A percentile compares a stretch with the other conserved stretches of the same genome.
Evolutionary conservation across 2,113 vertebrate genomes (phyloP).

Genomic region (Aramus guarauna): DNA sequence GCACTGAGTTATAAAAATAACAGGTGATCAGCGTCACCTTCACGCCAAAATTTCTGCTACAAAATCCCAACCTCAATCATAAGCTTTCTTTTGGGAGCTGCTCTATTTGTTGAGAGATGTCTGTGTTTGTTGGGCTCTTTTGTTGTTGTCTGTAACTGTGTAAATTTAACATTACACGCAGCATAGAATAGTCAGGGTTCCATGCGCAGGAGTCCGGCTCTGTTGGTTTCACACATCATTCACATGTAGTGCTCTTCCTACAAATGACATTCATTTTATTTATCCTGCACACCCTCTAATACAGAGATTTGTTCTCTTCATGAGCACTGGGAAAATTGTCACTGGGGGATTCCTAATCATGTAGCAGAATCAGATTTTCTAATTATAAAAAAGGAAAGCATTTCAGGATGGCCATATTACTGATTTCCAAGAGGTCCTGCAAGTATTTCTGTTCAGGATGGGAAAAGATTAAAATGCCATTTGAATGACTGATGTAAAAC

Average conservation of each 20-base stretch:
- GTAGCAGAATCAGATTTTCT: neutral
- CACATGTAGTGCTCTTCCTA: neutral
- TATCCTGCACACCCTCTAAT: neutral
- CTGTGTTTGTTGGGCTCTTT: neutral
- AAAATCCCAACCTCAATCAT: neutral
- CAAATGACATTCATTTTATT: neutral
- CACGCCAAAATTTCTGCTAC: neutral
- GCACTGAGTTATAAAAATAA: neutral
- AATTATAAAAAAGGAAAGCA: neutral
- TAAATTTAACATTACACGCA: neutral
- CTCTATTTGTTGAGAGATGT: neutral
- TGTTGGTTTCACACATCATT: neutral
- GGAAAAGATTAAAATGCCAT: slow-evolving; percentile 30
- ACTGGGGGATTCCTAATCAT: neutral
- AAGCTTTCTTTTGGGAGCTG: neutral
- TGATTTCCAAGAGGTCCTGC: neutral
- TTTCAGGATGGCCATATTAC: neutral
- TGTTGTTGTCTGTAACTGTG: neutral
- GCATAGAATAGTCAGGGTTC: neutral
- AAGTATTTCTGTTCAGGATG: neutral
- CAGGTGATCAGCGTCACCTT: neutral
- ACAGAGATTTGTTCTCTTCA: neutral
- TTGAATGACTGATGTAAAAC: neutral
- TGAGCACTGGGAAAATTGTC: neutral
- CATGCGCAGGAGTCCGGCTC: neutral